Conservation (phyloP, 2,113 vertebrate species). For the Alouatta palliata region DNA sequence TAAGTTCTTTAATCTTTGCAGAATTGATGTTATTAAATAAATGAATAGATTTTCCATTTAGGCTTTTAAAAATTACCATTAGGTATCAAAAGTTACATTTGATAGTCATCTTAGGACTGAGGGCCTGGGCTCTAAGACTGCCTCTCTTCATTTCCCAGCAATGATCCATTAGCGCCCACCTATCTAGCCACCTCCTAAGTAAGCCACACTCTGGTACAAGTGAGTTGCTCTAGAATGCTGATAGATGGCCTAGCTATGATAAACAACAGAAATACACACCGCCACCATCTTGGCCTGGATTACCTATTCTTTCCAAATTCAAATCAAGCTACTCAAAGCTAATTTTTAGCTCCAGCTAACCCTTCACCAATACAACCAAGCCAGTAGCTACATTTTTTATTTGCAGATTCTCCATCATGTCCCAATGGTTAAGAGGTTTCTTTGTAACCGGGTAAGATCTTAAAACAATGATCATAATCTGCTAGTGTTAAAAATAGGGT, state of each 20-base stretch:
- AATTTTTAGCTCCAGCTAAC: not conserved
- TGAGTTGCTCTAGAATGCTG: not conserved
- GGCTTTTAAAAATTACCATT: not conserved
- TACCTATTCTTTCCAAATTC: not conserved
- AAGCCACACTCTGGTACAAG: not conserved
- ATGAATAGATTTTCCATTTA: not conserved
- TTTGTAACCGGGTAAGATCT: not conserved
- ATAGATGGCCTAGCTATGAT: not conserved
- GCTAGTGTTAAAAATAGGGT: not conserved
- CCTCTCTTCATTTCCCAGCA: not conserved
- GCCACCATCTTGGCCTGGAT: not conserved
- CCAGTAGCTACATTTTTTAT: not conserved
- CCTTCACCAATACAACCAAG: not conserved
- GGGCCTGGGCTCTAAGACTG: no score
- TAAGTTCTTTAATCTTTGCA: not conserved
- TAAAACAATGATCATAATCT: not conserved
- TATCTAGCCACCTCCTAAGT: not conserved
- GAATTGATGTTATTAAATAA: not conserved
- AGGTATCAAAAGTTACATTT: not conserved
- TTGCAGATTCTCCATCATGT: not conserved
- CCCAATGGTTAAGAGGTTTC: not conserved
- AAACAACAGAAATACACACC: not conserved
- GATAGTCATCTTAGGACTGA: not conserved
- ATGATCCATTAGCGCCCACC: not conserved
- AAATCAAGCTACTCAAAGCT: not conserved